Conservation (phyloP, 2,888 invertebrate species). For the Sarcophaga rosellei region DNA sequence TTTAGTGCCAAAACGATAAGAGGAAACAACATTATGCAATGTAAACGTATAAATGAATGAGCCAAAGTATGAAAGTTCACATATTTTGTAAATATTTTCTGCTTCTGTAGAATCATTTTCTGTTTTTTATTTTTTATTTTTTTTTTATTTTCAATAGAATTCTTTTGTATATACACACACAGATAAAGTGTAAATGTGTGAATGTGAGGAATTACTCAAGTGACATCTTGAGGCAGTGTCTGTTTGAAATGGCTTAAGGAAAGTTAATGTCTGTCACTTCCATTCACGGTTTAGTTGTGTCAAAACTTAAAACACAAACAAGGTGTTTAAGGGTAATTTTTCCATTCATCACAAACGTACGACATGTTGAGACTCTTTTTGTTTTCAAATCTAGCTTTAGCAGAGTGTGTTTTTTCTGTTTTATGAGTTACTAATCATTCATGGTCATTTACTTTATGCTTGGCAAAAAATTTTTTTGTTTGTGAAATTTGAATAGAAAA, state of each 20-base stretch:
- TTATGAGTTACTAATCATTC: too few species aligned
- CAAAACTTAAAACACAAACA: slow-evolving; percentile 2
- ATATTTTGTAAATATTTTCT: slow-evolving; percentile 57
- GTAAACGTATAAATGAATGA: slow-evolving; percentile 74
- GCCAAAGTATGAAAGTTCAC: slow-evolving; percentile 72
- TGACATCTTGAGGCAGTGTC: slow-evolving; percentile 27
- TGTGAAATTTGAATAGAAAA: too few species aligned
- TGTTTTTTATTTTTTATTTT: slow-evolving; percentile 15
- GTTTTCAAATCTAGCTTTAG: too few species aligned
- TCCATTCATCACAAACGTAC: too few species aligned
- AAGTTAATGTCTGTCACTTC: slow-evolving; percentile 23
- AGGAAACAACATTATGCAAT: slow-evolving; percentile 69
- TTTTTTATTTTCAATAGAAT: background rate
- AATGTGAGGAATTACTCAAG: background rate
- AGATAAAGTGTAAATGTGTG: background rate
- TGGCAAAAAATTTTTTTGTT: too few species aligned
- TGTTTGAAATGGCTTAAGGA: slow-evolving; percentile 40
- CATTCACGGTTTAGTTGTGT: background rate
- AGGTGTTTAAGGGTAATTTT: background rate
- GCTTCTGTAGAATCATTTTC: background rate
- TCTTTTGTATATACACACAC: background rate
- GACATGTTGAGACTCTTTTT: too few species aligned
- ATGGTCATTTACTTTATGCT: too few species aligned
- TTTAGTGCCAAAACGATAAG: slow-evolving; percentile 69
- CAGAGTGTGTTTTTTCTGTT: too few species aligned